Conservation (phyloP, 2,113 vertebrate species). For the Platycercus adscitus region DNA sequence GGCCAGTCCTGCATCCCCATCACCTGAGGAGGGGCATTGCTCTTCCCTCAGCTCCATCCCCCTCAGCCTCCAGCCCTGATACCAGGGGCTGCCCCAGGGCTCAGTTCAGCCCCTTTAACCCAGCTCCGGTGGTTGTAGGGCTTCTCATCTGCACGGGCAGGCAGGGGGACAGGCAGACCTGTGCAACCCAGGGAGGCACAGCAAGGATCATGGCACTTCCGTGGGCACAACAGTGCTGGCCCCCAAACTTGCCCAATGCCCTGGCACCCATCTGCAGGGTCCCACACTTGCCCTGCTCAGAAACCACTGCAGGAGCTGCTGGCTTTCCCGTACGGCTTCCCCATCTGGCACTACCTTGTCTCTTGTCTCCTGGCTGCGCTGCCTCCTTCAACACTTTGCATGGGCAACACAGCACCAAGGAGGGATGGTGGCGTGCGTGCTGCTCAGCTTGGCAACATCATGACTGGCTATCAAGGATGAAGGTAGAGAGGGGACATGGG, state of each 20-base stretch:
- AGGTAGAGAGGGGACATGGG: rapidly evolving
- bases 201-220: neutral
- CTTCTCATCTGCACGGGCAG: neutral
- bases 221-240: neutral
- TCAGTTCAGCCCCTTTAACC: neutral
- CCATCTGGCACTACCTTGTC: neutral
- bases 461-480: neutral
- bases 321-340: neutral
- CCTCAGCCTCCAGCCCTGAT: neutral
- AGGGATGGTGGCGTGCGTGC: neutral
- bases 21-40: rapidly evolving
- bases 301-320: neutral
- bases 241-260: rapidly evolving
- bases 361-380: neutral
- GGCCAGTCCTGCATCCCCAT: neutral
- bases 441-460: neutral
- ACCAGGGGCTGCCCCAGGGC: neutral
- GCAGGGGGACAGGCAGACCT: neutral
- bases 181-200: neutral
- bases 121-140: neutral
- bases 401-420: neutral
- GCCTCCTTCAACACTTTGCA: neutral
- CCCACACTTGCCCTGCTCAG: neutral
- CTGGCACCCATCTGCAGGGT: neutral
- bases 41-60: neutral